Evolutionary conservation across 2,888 invertebrate species (phyloP), one percentile per base, ranked within the genome.

Genomic region (Andrena bicolor): DNA sequence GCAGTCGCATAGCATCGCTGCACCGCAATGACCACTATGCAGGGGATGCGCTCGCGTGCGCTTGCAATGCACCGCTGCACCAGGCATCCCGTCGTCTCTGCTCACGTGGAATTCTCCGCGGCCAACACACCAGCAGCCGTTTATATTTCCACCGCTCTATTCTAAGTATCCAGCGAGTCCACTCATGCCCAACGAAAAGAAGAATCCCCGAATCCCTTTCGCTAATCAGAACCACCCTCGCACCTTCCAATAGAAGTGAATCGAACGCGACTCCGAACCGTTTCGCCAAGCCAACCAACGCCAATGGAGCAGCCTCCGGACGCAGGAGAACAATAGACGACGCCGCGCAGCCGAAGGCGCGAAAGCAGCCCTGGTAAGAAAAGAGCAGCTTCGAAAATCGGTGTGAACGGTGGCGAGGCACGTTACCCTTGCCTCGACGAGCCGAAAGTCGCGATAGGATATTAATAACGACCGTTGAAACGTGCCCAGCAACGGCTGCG

Each of bases 11-110:
- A 88, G 85, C 88, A 89, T 84, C 85, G 87, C 70, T 79, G 49
- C 76, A 87, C 88, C 88, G 83, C 90, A 88, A 90, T 90, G 89
- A 86, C 90, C 89, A 87, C 87, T 89, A 91, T 91, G 90, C 89
- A 86, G 76, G 73, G 71, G 84, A 78, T 77, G 80, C 71, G 65
- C 79, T 77, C 65, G 75, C 72, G 76, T 79, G 82, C 87, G 72
- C 88, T 69, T 83, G 88, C 86, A 85, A 87, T 87, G 85, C 76
- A 63, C 75, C 76, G 80, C 76, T 77, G 58, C 76, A 74, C 48
- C 66, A 75, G 65, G 75, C 80, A 81, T 77, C 70, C 66, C 79
- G 72, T 48, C 35, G 48, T 63, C 53, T 63, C 53, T 58, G 60
- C 60, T 76, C 72, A 53, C 65, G 32, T 63, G 78, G 74, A 83